Base-by-base conservation (phyloP, 2,888 invertebrate genomes). In the Nomada hirtipes region DNA sequence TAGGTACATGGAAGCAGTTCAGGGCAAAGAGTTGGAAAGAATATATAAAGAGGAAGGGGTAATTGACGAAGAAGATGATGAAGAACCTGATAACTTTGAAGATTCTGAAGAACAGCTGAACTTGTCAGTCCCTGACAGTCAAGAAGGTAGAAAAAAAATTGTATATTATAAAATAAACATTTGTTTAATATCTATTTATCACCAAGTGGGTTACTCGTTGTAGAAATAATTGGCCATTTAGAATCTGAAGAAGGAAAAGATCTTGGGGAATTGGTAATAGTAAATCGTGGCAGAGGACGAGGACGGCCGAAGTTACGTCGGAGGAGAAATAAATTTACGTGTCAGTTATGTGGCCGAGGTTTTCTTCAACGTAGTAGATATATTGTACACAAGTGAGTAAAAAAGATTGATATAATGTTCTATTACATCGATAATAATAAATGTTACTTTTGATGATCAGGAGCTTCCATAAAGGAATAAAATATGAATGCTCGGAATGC, bases 1-100 rank as follows among this genome's bases (percentile, higher is more conserved):
- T 73, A 94, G 94, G 82, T 94, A 92, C 80, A 92, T 92, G 87
- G 94, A 94, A 89, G 93, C 94, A 61, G 94, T 92, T 36, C 94
- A 97, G 95, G 97, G 97, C 4, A 96, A 96, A 92, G 97, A 97
- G 93, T 93, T 97, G 68, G 97, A 97, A 89, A 95, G 96, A 85
- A 96, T 97, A 86, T 96, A 97, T 87, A 95, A 95, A 88, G 96
- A 97, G 89, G 96, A 96, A 93, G 97, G 97, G 0, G 95, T 97
- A 15, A 96, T 95, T 42, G 96, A 96, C 75, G 96, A 95, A 50
- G 96, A 96, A 42, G 91, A 93, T 18, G 86, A 86, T 2, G 85
- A 86, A 15, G 85, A 86, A 15, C 73, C 70, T 15, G 83, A 86
- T 29, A 74, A 75, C 18, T 57, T 82, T 52, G 79, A 86, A 18